Percentiles rank a stretch among this genome's conserved stretches.
Evolutionary conservation across 2,888 invertebrate species (phyloP).

Genomic region (Drosophila rellima): DNA sequence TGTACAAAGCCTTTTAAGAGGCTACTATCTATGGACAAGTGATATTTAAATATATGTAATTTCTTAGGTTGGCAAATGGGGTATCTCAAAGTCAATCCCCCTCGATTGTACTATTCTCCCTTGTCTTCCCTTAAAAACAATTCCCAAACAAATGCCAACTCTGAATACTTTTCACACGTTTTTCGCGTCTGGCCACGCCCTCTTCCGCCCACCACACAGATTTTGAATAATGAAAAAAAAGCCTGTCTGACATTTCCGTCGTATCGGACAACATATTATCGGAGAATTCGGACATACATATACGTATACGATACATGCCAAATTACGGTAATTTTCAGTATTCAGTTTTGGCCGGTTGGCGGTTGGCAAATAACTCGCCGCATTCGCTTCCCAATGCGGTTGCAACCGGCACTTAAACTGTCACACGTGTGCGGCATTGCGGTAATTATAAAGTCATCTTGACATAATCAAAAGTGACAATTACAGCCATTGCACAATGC

Average conservation of each 20-base stretch:
- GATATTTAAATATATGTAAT: neutral
- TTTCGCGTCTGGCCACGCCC: conserved; percentile 36
- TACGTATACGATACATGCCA: conserved; percentile 34
- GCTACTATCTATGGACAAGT: too few relatives aligned
- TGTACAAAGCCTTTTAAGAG: too few relatives aligned
- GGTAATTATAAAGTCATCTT: conserved; percentile 84
- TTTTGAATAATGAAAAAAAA: conserved; percentile 24
- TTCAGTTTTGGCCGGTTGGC: conserved; percentile 57
- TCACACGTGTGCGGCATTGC: conserved; percentile 74
- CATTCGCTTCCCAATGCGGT: conserved; percentile 45
- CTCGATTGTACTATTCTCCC: neutral
- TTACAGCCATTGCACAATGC: conserved; percentile 80
- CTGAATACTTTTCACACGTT: conserved; percentile 49
- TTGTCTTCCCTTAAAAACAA: neutral
- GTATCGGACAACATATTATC: conserved; percentile 51
- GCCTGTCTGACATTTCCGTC: conserved; percentile 58
- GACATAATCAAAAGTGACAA: conserved; percentile 84
- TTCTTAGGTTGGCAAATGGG: neutral
- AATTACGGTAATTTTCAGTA: conserved; percentile 77
- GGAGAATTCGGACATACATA: conserved; percentile 18
- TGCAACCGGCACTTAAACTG: conserved; percentile 79
- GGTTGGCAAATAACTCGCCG: conserved; percentile 70
- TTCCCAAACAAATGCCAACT: conserved; percentile 33
- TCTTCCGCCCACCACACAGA: conserved; percentile 57
- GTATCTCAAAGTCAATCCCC: neutral